These are phyloP conservation scores for Arizona elegans DNA, from an alignment of 2,113 vertebrate species.

Conservation along the genomic window DNA sequence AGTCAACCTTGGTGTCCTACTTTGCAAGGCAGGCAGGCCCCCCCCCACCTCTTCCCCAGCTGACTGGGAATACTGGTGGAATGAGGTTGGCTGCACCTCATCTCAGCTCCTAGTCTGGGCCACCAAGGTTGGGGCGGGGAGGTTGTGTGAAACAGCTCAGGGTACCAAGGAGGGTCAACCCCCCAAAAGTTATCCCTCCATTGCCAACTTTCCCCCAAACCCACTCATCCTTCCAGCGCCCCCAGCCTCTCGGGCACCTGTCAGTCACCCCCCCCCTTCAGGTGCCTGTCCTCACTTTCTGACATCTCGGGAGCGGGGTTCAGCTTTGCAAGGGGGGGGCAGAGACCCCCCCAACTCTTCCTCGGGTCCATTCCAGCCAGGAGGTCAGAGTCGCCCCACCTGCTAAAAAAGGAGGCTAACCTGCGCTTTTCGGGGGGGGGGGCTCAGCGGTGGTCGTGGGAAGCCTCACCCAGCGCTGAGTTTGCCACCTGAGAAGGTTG, in stretches of 20 bases:
- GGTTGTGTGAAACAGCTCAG: neutral
- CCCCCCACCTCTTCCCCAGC: too few species aligned
- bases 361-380: neutral
- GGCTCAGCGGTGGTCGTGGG: neutral
- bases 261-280: neutral
- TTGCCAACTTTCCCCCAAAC: neutral
- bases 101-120: too few species aligned
- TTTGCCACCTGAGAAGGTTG: neutral
- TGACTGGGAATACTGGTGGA: too few species aligned
- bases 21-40: too few species aligned
- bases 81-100: too few species aligned
- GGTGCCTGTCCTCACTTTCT: neutral
- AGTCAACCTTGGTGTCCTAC: too few species aligned
- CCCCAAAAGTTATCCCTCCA: neutral
- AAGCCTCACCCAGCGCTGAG: neutral
- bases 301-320: neutral
- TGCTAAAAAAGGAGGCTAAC: neutral
- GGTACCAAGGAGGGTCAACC: neutral
- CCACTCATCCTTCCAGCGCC: neutral
- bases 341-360: neutral
- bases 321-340: too few species aligned
- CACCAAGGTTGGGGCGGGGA: too few species aligned
- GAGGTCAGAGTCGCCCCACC: fast-evolving
- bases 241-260: neutral
- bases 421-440: too few species aligned